phyloP scores from a whole-genome alignment of 2,797 vertebrate species.

The Gouania willdenowi region DNA sequence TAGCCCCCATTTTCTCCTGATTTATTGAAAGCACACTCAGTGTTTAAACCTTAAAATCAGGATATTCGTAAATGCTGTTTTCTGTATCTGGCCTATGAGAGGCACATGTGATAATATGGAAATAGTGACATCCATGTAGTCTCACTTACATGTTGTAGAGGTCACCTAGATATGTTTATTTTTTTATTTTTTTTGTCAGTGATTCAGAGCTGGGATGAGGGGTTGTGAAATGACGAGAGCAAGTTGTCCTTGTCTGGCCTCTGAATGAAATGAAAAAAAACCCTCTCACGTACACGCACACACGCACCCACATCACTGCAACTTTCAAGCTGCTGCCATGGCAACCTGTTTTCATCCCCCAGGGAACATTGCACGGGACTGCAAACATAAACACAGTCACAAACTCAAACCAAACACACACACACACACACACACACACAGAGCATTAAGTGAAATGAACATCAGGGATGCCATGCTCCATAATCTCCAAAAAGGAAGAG shows the following conservation, averaged over 20 bases:
- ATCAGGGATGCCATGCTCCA: constrained; percentile 28
- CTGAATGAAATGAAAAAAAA: constrained; percentile 23
- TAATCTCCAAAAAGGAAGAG: constrained; percentile 46
- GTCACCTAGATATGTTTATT: too few species aligned
- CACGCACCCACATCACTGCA: constrained; percentile 28
- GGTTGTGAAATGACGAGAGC: constrained; percentile 34
- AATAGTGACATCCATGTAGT: too few species aligned
- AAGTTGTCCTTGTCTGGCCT: constrained; percentile 55
- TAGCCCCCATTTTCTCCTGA: too few species aligned
- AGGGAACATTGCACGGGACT: constrained; percentile 45
- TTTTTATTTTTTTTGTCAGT: constrained; percentile 20
- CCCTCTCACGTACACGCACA: constrained; percentile 9
- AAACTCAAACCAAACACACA: constrained; percentile 1
- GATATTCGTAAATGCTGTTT: too few species aligned
- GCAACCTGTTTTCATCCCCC: constrained; percentile 60
- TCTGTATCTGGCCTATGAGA: too few species aligned
- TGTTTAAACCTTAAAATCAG: too few species aligned
- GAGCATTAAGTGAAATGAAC: constrained; percentile 29
- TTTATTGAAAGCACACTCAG: too few species aligned
- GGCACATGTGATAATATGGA: too few species aligned
- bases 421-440: constrained; percentile 17
- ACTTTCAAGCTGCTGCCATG: constrained; percentile 65
- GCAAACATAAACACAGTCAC: constrained; percentile 55
- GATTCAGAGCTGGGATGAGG: constrained; percentile 22
- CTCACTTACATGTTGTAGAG: too few species aligned